A percentile compares a stretch with the other conserved stretches of the same genome.
Conservation (phyloP, 2,797 vertebrate genomes). For the Momotus momota region DNA sequence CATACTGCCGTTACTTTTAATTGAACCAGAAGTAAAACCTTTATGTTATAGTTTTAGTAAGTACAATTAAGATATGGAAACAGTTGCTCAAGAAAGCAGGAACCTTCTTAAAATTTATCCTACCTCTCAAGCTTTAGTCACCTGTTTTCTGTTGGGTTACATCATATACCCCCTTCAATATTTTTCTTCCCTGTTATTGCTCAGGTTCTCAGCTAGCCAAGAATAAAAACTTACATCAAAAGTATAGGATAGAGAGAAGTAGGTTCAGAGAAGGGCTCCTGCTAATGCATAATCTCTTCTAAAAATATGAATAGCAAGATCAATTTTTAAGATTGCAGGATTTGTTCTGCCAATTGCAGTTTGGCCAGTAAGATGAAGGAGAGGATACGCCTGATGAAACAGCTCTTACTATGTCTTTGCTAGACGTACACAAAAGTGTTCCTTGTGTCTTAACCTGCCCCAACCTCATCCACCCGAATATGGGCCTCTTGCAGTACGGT, state of each 20-base stretch:
- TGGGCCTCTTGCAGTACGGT: background rate
- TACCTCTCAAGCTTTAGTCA: background rate
- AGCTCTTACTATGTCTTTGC: background rate
- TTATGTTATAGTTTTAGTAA: background rate
- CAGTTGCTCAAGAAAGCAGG: background rate
- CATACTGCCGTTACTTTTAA: conserved; percentile 4
- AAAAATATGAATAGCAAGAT: background rate
- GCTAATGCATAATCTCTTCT: background rate
- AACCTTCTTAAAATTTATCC: background rate
- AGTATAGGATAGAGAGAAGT: background rate
- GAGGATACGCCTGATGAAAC: fast-evolving
- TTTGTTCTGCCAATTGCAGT: background rate
- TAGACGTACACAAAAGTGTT: background rate
- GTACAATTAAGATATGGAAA: background rate
- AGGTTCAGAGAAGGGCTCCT: background rate
- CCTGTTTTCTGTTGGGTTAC: background rate
- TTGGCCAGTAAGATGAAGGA: background rate
- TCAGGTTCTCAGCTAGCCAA: background rate
- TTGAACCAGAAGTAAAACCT: background rate
- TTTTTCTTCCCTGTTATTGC: background rate
- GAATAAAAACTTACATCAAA: background rate
- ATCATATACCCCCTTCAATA: background rate
- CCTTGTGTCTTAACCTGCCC: conserved; percentile 4
- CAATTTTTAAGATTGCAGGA: background rate
- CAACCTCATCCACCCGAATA: conserved; percentile 32